Conservation (phyloP, 2,888 invertebrate genomes). For the Odontothrips loti region DNA sequence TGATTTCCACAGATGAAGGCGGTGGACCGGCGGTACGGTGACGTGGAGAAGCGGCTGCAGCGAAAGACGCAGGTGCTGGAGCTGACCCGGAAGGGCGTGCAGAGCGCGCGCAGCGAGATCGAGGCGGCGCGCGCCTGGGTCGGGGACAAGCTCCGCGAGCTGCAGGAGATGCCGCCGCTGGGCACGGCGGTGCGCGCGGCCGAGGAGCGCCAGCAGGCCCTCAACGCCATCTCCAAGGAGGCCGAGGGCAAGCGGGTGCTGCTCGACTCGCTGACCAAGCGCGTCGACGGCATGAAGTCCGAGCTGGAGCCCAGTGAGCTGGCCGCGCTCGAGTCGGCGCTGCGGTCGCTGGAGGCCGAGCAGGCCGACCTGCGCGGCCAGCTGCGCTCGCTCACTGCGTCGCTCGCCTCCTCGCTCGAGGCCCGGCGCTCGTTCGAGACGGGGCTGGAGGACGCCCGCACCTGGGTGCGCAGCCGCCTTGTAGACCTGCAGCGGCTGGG, state of each 20-base stretch:
- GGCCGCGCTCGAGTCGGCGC: slow-evolving; percentile 67
- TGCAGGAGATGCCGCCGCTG: slow-evolving; percentile 62
- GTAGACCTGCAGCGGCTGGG: slow-evolving; percentile 67
- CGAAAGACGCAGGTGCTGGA: slow-evolving; percentile 79
- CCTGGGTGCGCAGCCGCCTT: slow-evolving; percentile 62
- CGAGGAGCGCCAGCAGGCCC: slow-evolving; percentile 66
- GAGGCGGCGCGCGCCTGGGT: slow-evolving; percentile 76
- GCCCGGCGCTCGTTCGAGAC: slow-evolving; percentile 54
- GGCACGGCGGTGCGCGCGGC: slow-evolving; percentile 74
- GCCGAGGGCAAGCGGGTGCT: slow-evolving; percentile 78
- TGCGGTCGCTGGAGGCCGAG: slow-evolving; percentile 67
- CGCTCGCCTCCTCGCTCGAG: slow-evolving; percentile 10
- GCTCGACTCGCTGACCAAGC: slow-evolving; percentile 76
- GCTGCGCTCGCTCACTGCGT: slow-evolving; percentile 53
- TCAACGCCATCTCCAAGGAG: slow-evolving; percentile 74
- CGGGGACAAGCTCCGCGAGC: slow-evolving; percentile 63
- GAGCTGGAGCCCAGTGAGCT: slow-evolving; percentile 83
- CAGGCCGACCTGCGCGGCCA: slow-evolving; percentile 77
- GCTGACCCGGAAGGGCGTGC: slow-evolving; percentile 76
- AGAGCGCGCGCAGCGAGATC: slow-evolving; percentile 75
- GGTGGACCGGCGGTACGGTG: slow-evolving; percentile 76
- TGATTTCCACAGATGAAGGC: slow-evolving; percentile 63
- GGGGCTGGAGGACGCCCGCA: slow-evolving; percentile 70
- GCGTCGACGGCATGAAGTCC: slow-evolving; percentile 75
- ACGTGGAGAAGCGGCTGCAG: slow-evolving; percentile 77